Evolutionary conservation across 2,797 vertebrate species (phyloP), one percentile per base, ranked within the genome.

Genomic region (Lithobates pipiens): DNA sequence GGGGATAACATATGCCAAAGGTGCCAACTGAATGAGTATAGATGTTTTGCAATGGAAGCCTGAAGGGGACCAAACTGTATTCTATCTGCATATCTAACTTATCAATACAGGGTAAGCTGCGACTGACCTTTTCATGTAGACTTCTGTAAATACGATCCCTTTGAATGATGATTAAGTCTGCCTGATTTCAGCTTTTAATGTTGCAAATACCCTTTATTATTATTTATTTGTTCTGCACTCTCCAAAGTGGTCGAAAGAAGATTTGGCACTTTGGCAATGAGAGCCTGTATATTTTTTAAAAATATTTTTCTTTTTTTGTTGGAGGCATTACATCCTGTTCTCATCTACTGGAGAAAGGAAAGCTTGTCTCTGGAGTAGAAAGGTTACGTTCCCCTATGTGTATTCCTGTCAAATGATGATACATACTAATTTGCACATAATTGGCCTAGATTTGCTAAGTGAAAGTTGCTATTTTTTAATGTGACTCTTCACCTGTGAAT

Each of bases 111-210:
- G 83, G 86, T 84, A 85, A 72, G 83, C 83, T 84, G 74, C 63
- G 83, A 84, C 86, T 77, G 86, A 83, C 83, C 82, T 80, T 88
- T 87, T 93, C 92, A 92, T 93, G 91, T 94, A 94, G 93, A 95
- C 93, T 93, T 94, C 93, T 95, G 94, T 95, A 95, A 93, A 95
- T 95, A 95, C 36, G 93, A 94, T 93, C 90, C 78, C 92, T 94
- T 94, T 94, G 94, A 95, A 95, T 95, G 94, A 95, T 89, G 89
- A 93, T 93, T 94, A 95, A 93, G 95, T 96, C 96, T 98, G 96
- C 97, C 96, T 97, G 96, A 94, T 95, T 76, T 89, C 95, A 94
- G 95, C 94, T 95, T 92, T 95, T 96, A 92, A 93, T 92, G 93
- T 94, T 95, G 94, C 94, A 93, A 95, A 93, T 92, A 90, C 91